phyloP scores from a whole-genome alignment of 2,113 vertebrate genomes.

The Planiliza haematocheilus region DNA sequence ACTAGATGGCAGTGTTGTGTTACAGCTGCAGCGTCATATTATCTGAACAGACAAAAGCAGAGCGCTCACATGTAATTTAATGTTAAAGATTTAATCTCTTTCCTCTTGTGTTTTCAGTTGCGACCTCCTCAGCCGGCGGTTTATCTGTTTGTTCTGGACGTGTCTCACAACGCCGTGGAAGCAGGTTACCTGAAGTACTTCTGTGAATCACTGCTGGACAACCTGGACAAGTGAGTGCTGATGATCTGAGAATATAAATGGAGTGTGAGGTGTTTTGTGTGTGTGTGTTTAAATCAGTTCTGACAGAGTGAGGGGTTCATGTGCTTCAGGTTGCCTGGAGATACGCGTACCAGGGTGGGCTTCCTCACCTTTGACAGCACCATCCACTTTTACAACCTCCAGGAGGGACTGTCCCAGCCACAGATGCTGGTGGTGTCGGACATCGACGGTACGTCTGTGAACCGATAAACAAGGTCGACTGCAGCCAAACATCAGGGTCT shows the following conservation, averaged over 20 bases:
- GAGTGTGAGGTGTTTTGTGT: neutral
- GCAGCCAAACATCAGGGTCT: too few relatives aligned
- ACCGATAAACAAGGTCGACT: too few relatives aligned
- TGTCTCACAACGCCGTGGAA: slow-evolving; percentile 96
- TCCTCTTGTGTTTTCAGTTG: slow-evolving; percentile 79
- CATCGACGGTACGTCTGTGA: slow-evolving; percentile 90
- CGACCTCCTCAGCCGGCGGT: slow-evolving; percentile 96
- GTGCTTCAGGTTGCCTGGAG: slow-evolving; percentile 91
- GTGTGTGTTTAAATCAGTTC: fast-evolving
- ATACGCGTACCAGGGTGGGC: slow-evolving; percentile 92
- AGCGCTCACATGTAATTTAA: neutral
- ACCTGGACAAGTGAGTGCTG: slow-evolving; percentile 93
- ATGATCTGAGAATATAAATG: neutral
- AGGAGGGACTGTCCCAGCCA: slow-evolving; percentile 95
- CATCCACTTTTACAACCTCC: slow-evolving; percentile 97
- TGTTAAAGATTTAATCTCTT: too few relatives aligned
- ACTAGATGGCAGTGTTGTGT: slow-evolving; percentile 42
- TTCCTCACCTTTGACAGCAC: slow-evolving; percentile 98
- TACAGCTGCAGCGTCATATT: neutral
- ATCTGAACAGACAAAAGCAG: fast-evolving
- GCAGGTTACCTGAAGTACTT: slow-evolving; percentile 93
- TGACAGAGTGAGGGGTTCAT: slow-evolving; percentile 54
- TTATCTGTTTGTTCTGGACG: slow-evolving; percentile 97
- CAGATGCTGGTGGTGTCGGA: slow-evolving; percentile 99
- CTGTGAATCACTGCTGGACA: slow-evolving; percentile 92